phyloP scores from a whole-genome alignment of 2,888 invertebrate species.

The Temnothorax rugatulus region DNA sequence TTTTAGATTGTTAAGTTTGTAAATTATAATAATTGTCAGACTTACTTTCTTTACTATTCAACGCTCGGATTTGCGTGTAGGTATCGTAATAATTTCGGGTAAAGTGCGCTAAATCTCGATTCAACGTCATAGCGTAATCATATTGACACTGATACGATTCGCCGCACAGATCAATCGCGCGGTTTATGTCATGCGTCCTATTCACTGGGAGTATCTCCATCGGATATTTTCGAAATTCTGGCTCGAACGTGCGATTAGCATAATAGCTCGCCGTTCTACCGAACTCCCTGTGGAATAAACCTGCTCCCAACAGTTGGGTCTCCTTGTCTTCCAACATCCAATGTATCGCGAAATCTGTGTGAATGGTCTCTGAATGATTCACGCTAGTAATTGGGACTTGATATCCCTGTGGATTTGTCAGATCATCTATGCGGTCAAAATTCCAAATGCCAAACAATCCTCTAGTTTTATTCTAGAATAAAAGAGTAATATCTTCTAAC shows the following conservation, averaged over 20 bases:
- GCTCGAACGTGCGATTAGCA: slow-evolving; percentile 92
- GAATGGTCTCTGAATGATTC: slow-evolving; percentile 91
- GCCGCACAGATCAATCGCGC: slow-evolving; percentile 92
- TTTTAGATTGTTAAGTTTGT: neutral
- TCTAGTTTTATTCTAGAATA: slow-evolving; percentile 93
- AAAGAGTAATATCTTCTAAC: neutral
- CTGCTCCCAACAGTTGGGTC: slow-evolving; percentile 90
- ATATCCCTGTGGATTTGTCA: slow-evolving; percentile 91
- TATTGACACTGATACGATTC: slow-evolving; percentile 95
- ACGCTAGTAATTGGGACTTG: slow-evolving; percentile 87
- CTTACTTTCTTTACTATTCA: slow-evolving; percentile 85
- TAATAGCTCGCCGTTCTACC: slow-evolving; percentile 93
- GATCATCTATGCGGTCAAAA: slow-evolving; percentile 93
- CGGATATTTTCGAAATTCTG: slow-evolving; percentile 91
- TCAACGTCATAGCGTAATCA: slow-evolving; percentile 95
- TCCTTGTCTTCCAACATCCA: slow-evolving; percentile 95
- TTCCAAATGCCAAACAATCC: slow-evolving; percentile 98
- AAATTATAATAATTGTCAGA: slow-evolving; percentile 11
- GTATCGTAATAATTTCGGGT: slow-evolving; percentile 94
- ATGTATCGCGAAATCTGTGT: slow-evolving; percentile 92
- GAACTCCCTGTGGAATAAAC: slow-evolving; percentile 93
- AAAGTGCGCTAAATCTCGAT: slow-evolving; percentile 94
- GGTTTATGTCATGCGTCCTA: slow-evolving; percentile 88
- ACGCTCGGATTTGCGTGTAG: slow-evolving; percentile 86
- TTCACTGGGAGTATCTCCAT: slow-evolving; percentile 91